A percentile compares a stretch with the other conserved stretches of the same genome.
Conservation (phyloP, 2,797 vertebrate genomes). For the Falco peregrinus region DNA sequence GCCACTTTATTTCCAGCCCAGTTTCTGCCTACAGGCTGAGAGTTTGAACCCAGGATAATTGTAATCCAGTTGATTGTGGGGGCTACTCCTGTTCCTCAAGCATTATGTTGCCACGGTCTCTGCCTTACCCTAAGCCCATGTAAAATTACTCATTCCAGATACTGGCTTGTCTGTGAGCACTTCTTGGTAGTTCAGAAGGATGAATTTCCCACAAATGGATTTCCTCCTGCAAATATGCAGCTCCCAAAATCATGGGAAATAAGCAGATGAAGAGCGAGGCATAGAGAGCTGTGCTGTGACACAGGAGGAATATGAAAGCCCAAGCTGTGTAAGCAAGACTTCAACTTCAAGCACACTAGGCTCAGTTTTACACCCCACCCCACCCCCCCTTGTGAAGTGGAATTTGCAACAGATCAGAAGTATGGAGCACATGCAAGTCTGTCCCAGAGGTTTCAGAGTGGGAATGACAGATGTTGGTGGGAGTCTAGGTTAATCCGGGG, state of each 20-base stretch:
- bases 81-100: neutral
- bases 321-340: neutral
- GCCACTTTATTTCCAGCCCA: neutral
- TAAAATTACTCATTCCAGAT: neutral
- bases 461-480: neutral
- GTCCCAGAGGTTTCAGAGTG: neutral
- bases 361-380: neutral
- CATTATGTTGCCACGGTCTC: neutral
- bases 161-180: neutral
- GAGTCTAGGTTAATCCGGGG: neutral
- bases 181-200: neutral
- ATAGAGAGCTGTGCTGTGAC: neutral
- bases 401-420: neutral
- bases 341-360: fast-evolving
- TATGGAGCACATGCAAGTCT: neutral
- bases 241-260: neutral
- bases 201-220: neutral
- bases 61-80: neutral
- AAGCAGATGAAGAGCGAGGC: neutral
- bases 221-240: neutral
- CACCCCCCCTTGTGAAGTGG: neutral
- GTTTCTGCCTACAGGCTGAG: neutral
- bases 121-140: neutral
- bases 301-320: neutral
- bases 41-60: neutral